Conservation (phyloP, 2,888 invertebrate species). For the Tipula confusa region DNA sequence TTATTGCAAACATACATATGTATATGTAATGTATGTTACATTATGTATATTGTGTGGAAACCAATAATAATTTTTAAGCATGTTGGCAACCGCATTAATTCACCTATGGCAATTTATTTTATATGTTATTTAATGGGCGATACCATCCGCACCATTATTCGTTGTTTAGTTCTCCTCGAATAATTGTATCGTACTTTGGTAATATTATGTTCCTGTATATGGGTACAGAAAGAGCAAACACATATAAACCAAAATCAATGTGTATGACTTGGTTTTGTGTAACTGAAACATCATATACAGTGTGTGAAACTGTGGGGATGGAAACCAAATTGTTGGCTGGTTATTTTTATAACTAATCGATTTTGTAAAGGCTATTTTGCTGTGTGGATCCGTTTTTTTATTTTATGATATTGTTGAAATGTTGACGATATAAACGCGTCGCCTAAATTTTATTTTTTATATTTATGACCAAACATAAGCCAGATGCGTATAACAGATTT, state of each 20-base stretch:
- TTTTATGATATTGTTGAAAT: background rate
- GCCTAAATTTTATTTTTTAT: background rate
- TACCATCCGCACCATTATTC: background rate
- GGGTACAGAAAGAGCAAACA: no score
- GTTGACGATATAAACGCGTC: background rate
- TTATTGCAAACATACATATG: background rate
- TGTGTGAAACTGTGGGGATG: background rate
- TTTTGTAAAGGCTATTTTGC: background rate
- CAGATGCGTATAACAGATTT: background rate
- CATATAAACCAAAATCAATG: background rate
- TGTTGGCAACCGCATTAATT: slow-evolving; percentile 25
- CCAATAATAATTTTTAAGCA: background rate
- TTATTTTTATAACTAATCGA: background rate
- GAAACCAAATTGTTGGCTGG: background rate
- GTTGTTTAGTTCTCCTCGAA: background rate
- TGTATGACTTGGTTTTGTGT: background rate
- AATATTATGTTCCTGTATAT: background rate
- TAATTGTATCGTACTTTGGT: background rate
- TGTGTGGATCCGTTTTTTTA: background rate
- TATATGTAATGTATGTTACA: background rate
- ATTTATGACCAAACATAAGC: background rate
- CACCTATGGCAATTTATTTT: background rate
- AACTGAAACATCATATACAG: background rate
- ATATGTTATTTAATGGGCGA: background rate
- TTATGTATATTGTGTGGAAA: background rate